Evolutionary conservation across 2,113 vertebrate species (phyloP), one percentile per base, ranked within the genome.

Genomic region (Channa argus): DNA sequence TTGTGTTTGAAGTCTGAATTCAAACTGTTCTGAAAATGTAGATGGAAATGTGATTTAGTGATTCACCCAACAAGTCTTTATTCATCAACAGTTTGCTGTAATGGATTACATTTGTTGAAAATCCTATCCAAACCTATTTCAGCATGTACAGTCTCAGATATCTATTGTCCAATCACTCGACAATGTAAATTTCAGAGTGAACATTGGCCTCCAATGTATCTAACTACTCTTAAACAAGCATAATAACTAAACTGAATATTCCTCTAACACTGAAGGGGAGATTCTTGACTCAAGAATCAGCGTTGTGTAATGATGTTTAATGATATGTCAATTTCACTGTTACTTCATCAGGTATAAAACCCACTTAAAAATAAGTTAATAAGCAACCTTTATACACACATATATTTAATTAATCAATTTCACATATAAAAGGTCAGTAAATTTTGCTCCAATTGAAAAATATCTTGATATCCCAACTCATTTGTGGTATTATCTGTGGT

Each of bases 381-480:
- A 88, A 70, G 85, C 81, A 90, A 85, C 80, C 61, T 90, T 90
- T 85, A 80, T 92, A 88, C 83, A 91, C 88, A 91, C 85, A 87
- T 88, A 90, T 79, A 90, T 91, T 93, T 83, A 91, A 89, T 86
- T 77, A 86, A 87, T 80, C 63, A 56, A 75, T 91, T 84, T 90
- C 82, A 79, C 82, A 92, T 93, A 93, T 82, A 93, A 94, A 91
- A 91, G 80, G 84, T 86, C 80, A 88, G 92, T 90, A 91, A 86
- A 85, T 88, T 89, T 82, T 78, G 64, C 68, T 85, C 74, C 55
- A 54, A 81, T 83, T 60, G 58, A 82, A 89, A 86, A 86, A 79
- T 78, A 82, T 67, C 79, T 77, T 67, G 58, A 80, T 69, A 75
- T 63, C 63, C 36, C 78, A 55, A 50, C 62, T n/a, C 45, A 9